Percentiles rank a stretch among this genome's conserved stretches.
Evolutionary conservation across 1,140 invertebrate genomes (phyloP).

Genomic region (Thalassaphorura encarpata): DNA sequence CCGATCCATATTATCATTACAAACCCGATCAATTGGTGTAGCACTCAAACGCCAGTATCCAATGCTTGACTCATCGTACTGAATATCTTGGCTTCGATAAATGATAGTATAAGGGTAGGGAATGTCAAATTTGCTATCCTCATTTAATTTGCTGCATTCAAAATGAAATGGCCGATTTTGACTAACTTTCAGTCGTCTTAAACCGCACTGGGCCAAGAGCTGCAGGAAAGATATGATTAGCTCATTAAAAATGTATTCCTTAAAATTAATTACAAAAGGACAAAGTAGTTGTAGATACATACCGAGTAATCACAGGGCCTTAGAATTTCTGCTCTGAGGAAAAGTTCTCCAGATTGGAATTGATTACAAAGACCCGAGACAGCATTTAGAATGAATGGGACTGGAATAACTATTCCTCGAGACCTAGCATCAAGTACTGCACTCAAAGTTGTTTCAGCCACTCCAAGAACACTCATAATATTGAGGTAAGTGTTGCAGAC

Average conservation of each 20-base stretch:
- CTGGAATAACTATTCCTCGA: neutral
- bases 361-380: neutral
- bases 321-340: constrained; percentile 16
- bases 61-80: neutral
- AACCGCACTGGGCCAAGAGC: constrained; percentile 16
- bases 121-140: constrained; percentile 11
- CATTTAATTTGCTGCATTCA: constrained; percentile 16
- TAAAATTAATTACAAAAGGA: neutral
- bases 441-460: constrained; percentile 1
- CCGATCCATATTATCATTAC: constrained; percentile 15
- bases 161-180: constrained; percentile 6
- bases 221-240: neutral
- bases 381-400: constrained; percentile 8
- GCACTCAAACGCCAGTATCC: neutral
- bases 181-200: neutral
- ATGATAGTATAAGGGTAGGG: constrained; percentile 15
- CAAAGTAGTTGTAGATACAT: neutral
- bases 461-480: constrained; percentile 7
- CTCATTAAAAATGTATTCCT: neutral
- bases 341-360: constrained; percentile 3
- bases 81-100: neutral
- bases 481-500: constrained; percentile 10
- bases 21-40: constrained; percentile 4
- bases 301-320: constrained; percentile 7
- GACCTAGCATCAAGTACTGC: neutral